phyloP scores from a whole-genome alignment of 2,113 vertebrate species.

The Phalacrocorax pelagicus region DNA sequence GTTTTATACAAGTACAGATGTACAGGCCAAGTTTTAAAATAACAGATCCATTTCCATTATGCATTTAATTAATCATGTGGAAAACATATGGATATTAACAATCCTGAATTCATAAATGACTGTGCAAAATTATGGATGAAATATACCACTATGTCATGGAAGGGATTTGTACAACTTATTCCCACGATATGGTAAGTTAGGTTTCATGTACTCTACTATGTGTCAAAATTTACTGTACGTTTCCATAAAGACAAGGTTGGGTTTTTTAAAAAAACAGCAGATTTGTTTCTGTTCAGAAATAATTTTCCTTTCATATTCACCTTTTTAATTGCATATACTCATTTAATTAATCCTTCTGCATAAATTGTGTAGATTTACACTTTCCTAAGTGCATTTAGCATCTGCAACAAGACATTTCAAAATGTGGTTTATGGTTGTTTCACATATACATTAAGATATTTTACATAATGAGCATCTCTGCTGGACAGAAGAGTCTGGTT shows the following conservation, averaged over 20 bases:
- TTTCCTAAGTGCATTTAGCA: slow-evolving; percentile 12
- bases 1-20: slow-evolving; percentile 70
- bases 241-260: background rate
- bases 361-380: slow-evolving; percentile 3
- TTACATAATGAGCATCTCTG: slow-evolving; percentile 5
- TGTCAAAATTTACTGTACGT: slow-evolving; percentile 16
- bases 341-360: background rate
- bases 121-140: background rate
- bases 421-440: slow-evolving; percentile 3
- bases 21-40: slow-evolving; percentile 72
- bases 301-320: background rate
- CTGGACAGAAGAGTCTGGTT: background rate
- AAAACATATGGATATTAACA: slow-evolving; percentile 58
- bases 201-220: background rate
- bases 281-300: slow-evolving; percentile 23
- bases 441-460: background rate
- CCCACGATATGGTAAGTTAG: background rate
- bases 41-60: slow-evolving; percentile 65
- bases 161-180: background rate
- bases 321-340: slow-evolving; percentile 7
- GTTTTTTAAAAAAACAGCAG: background rate
- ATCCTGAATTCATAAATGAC: slow-evolving; percentile 60
- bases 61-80: slow-evolving; percentile 63
- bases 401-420: slow-evolving; percentile 25
- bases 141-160: slow-evolving; percentile 14